These are phyloP conservation scores for Anthopleura sola DNA, from an alignment of 64 coral and sea anemone genomes.

Conservation along the genomic window DNA sequence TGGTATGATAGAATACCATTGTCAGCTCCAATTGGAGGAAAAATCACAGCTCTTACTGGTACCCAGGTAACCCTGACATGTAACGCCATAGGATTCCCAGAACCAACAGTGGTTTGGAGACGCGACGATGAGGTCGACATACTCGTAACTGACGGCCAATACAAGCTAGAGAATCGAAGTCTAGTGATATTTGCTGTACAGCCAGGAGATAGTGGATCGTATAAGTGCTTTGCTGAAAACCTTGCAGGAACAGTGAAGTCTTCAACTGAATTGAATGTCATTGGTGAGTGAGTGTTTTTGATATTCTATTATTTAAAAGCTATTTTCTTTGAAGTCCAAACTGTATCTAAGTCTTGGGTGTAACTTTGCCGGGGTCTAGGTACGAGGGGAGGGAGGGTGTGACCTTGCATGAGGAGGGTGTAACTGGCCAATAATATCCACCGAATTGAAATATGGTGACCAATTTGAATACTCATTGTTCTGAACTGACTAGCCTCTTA, in stretches of 20 bases:
- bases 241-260: constrained; percentile 48
- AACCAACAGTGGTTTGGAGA: constrained; percentile 48
- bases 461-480: no score
- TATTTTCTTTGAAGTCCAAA: not conserved
- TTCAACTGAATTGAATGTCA: constrained; percentile 34
- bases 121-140: constrained; percentile 27
- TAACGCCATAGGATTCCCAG: constrained; percentile 48
- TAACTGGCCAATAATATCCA: no score
- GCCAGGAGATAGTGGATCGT: constrained; percentile 42
- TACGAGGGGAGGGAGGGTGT: no score
- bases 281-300: constrained; percentile 44
- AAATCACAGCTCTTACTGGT: constrained; percentile 61
- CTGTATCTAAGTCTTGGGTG: no score
- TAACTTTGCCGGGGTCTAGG: no score
- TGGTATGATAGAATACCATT: constrained; percentile 21
- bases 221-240: constrained; percentile 69
- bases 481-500: no score
- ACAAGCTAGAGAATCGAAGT: constrained; percentile 25
- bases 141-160: constrained; percentile 31
- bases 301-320: not conserved
- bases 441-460: no score
- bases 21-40: constrained; percentile 42
- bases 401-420: no score
- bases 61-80: constrained; percentile 60
- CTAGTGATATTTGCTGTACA: constrained; percentile 69